Evolutionary conservation across 2,113 vertebrate genomes (phyloP), one percentile per base, ranked within the genome.

Genomic region (Neolamprologus modestus): DNA sequence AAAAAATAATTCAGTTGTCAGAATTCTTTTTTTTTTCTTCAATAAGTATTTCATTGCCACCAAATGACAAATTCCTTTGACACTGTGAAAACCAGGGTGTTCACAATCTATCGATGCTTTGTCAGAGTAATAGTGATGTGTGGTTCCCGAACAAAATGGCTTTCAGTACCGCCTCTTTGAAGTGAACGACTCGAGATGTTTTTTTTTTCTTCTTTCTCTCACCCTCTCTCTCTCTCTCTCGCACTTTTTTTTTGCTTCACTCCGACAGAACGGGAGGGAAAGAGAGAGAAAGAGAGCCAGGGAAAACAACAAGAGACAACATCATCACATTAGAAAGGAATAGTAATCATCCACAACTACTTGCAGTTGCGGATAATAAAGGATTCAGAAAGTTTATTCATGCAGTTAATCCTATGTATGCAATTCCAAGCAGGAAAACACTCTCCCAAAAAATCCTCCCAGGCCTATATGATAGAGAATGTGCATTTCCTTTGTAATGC

Each of bases 111-210:
- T 28, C 4, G 4, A 45, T 73, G 13, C 42, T 45, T 45, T 73
- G 13, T 73, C 21, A 45, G 40, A 47, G 5, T 26, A 45, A 73
- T 42, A 73, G 40, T 47, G 14, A 59, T 59, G 55, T 59, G 55
- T 59, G 13, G 55, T 5, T 9, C 24, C 3, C 1, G 1, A 59
- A 17, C 2, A 8, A 59, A 59, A 17, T 31, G 26, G 55, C 2
- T 31, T 28, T 59, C 55, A 17, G 55, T 59, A 59, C 26, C 55
- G 5, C 26, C 55, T 59, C 55, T 59, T 31, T 59, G 26, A 31
- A 59, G 14, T 59, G 26, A 59, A 17, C 8, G 5, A 59, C 3
- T 0, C 14, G 0, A 59, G 55, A 5, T 3, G 7, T 2, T 5
- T 12, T 12, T 21, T 57, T 17, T 9, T 54, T 11, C 8, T 59